Evolutionary conservation across 2,888 invertebrate species (phyloP), one percentile per base, ranked within the genome.

Genomic region (Papilio elwesi): DNA sequence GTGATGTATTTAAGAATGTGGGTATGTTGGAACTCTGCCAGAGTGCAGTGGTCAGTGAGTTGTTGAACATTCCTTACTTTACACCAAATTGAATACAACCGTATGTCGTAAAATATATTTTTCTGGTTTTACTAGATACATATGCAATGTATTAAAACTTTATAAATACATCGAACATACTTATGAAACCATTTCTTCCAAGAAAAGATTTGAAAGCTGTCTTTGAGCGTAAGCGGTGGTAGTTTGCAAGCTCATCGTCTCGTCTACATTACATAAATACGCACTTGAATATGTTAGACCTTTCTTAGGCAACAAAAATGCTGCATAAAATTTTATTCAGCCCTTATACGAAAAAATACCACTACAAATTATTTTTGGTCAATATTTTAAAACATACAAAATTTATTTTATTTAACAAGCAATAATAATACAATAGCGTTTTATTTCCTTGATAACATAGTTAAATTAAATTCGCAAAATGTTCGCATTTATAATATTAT

Each of bases 1-100:
- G 36, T n/a, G 15, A 64, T 36, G 38, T 26, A 64, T 26, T 65
- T 63, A 55, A 63, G 70, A 64, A 64, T 16, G 63, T 36, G 48
- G 48, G 65, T 70, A 47, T 55, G 48, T 70, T 70, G 65, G 55
- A 64, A 55, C 53, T 36, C 9, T 6, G 70, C 70, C 70, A 70
- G 38, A 52, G 38, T 7, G 53, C 49, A 13, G 65, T 26, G 65
- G 70, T 65, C 70, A 70, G 55, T 26, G 48, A 57, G 65, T 48
- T 10, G 15, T 57, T 15, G 64, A 68, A 65, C 47, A 65, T 70
- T 65, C 13, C n/a, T 65, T 47, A 70, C 48, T 70, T 64, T 49
- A 70, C 65, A 55, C 26, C 36, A 38, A 53, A 38, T 65, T 64
- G 26, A 57, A 64, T 63, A 49, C 12, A 47, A 64, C 7, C n/a